A percentile compares a stretch with the other conserved stretches of the same genome.
phyloP scores from a whole-genome alignment of 1,140 invertebrate genomes.

The Teleogryllus occipitalis region DNA sequence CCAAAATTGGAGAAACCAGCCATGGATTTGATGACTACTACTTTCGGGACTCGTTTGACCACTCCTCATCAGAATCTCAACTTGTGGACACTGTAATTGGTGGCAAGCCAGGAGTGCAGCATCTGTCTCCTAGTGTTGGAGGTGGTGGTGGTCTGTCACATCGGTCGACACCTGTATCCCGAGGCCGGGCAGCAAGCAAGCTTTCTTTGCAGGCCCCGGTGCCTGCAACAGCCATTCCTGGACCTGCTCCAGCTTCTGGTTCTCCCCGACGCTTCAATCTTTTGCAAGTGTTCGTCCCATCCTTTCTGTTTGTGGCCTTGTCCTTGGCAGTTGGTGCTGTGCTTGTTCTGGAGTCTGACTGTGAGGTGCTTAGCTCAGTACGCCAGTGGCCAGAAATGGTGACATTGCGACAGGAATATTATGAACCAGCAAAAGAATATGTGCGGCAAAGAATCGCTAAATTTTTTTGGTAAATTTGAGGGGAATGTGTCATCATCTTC shows the following conservation, averaged over 20 bases:
- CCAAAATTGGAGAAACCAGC: conserved; percentile 16
- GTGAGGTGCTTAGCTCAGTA: conserved; percentile 55
- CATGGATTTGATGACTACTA: conserved; percentile 48
- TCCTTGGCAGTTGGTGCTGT: conserved; percentile 31
- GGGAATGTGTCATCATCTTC: neutral
- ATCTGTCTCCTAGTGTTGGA: neutral
- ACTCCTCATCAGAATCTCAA: conserved; percentile 65
- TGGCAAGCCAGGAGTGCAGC: conserved; percentile 23
- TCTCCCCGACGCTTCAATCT: conserved; percentile 43
- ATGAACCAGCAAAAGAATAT: conserved; percentile 69
- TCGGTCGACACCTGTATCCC: conserved; percentile 8
- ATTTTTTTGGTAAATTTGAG: conserved; percentile 14
- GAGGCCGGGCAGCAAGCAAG: neutral
- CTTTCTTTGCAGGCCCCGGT: conserved; percentile 22
- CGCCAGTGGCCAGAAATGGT: conserved; percentile 72
- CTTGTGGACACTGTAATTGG: conserved; percentile 41
- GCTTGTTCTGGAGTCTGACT: conserved; percentile 50
- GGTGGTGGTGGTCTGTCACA: conserved; percentile 8
- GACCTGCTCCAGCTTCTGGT: conserved; percentile 37
- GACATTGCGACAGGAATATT: conserved; percentile 67
- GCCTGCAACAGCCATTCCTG: conserved; percentile 27
- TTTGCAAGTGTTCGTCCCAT: conserved; percentile 61
- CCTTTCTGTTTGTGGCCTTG: conserved; percentile 51
- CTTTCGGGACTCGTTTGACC: conserved; percentile 65
- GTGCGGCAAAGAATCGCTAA: conserved; percentile 24